A percentile compares a stretch with the other conserved stretches of the same genome.
Evolutionary conservation across 2,113 vertebrate genomes (phyloP).

Genomic region (Clarias batrachus): DNA sequence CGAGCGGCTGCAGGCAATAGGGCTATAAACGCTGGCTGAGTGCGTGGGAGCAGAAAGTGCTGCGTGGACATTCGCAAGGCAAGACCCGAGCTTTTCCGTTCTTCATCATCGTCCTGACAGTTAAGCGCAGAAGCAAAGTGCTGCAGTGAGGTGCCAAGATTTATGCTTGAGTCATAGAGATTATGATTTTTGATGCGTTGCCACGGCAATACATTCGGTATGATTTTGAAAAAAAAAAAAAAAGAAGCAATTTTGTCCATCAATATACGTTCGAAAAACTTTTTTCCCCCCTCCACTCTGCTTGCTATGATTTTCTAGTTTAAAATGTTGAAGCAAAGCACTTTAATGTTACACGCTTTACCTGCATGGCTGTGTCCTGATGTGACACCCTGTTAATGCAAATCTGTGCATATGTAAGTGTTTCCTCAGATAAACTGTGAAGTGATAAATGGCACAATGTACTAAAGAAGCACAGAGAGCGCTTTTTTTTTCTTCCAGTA

Average conservation of each 20-base stretch:
- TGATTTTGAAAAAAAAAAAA: background rate
- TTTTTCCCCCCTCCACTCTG: background rate
- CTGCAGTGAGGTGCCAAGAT: slow-evolving; percentile 2
- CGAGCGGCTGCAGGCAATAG: background rate
- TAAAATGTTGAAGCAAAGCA: background rate
- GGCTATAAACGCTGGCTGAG: background rate
- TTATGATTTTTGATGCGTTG: background rate
- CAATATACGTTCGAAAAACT: background rate
- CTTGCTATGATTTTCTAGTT: background rate
- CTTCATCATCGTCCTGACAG: background rate
- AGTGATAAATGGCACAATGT: background rate
- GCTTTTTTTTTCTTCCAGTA: background rate
- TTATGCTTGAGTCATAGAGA: background rate
- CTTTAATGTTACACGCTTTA: slow-evolving; percentile 3
- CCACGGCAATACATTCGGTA: background rate
- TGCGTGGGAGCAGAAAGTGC: background rate
- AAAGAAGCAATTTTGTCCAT: background rate
- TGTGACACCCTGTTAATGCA: background rate
- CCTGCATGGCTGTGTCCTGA: background rate
- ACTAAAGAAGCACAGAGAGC: background rate
- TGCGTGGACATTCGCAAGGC: background rate
- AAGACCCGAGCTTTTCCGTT: background rate
- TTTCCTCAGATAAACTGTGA: slow-evolving; percentile 7
- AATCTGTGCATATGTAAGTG: background rate
- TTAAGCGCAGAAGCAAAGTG: background rate